Conservation (phyloP, 2,888 invertebrate genomes). For the Leucophenga maculata region DNA sequence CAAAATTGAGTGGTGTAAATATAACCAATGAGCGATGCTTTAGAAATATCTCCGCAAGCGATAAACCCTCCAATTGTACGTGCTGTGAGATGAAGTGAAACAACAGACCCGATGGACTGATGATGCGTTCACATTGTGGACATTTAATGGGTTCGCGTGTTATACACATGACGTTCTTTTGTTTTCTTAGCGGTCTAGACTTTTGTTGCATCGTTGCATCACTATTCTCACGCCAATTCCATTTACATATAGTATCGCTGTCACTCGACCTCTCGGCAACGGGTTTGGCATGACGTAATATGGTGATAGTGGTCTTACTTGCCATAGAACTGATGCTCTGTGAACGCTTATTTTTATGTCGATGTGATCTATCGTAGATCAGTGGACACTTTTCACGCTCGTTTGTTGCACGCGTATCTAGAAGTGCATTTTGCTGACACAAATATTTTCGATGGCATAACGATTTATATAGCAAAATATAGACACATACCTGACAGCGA, state of each 20-base stretch:
- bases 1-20: background rate
- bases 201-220: background rate
- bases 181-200: background rate
- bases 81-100: constrained; percentile 9
- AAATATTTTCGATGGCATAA: too few relatives aligned
- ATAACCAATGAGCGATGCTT: constrained; percentile 2
- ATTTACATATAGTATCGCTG: background rate
- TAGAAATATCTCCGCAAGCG: background rate
- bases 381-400: too few relatives aligned
- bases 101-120: constrained; percentile 6
- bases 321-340: too few relatives aligned
- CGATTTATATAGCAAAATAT: too few relatives aligned
- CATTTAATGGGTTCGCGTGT: background rate
- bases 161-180: background rate
- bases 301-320: background rate
- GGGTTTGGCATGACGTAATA: background rate
- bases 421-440: too few relatives aligned
- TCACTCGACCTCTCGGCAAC: background rate
- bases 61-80: background rate
- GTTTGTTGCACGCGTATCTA: too few relatives aligned
- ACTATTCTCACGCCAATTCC: constrained; percentile 2
- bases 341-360: too few relatives aligned
- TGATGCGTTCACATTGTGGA: background rate
- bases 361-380: too few relatives aligned
- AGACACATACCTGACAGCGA: too few relatives aligned